A percentile compares a stretch with the other conserved stretches of the same genome.
Evolutionary conservation across 2,113 vertebrate genomes (phyloP).

Genomic region (Coptodon bakossiorum): DNA sequence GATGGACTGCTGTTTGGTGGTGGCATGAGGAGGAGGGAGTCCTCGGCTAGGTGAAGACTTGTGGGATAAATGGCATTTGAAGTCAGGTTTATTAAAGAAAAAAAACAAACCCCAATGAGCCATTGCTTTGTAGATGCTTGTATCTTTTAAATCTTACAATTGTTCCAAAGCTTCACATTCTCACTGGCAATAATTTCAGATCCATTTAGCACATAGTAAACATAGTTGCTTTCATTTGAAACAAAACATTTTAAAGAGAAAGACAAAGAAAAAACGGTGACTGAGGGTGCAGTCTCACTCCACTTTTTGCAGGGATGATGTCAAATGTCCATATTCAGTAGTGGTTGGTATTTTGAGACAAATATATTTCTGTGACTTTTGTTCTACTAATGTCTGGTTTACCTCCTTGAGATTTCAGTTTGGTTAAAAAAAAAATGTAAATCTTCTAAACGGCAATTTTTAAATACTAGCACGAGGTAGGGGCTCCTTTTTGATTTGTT

Average conservation of each 20-base stretch:
- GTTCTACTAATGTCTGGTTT: not conserved
- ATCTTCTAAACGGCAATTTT: rapidly evolving
- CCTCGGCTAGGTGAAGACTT: not conserved
- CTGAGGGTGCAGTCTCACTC: not conserved
- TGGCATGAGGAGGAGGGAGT: not conserved
- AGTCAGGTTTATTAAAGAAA: not conserved
- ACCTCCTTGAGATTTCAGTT: not conserved
- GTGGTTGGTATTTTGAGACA: not conserved
- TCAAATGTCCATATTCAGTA: not conserved
- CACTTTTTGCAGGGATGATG: not conserved
- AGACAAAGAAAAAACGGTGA: rapidly evolving
- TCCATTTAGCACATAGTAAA: not conserved
- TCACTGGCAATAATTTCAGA: not conserved
- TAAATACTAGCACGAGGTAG: not conserved
- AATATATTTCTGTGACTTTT: rapidly evolving
- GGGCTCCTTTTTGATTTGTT: not conserved
- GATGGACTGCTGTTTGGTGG: constrained; percentile 37
- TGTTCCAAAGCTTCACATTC: not conserved
- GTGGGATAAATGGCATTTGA: constrained; percentile 40
- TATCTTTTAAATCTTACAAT: not conserved
- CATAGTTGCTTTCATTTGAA: not conserved
- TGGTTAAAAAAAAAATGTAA: not conserved
- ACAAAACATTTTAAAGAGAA: not conserved
- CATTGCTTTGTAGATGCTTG: not conserved
- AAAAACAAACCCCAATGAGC: not conserved